Percentiles rank a stretch among this genome's conserved stretches.
Conservation (phyloP, 2,888 invertebrate genomes). For the Eupithecia centaureata region DNA sequence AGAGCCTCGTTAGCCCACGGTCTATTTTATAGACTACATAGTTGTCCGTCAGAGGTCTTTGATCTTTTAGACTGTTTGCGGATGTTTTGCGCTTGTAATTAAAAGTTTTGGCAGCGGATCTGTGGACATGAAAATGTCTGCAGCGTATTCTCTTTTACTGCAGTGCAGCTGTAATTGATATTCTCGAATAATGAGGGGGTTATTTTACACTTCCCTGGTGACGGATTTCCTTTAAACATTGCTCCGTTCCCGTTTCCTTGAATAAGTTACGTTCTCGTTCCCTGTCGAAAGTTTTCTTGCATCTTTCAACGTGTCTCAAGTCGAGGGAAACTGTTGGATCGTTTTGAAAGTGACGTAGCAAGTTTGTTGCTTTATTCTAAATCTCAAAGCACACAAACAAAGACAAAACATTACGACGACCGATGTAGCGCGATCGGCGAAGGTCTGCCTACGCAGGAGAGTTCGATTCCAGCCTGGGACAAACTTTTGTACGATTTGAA, state of each 20-base stretch:
- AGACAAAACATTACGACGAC: too few species aligned
- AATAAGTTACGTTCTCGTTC: constrained; percentile 4
- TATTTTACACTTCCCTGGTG: constrained; percentile 54
- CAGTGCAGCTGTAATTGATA: constrained; percentile 61
- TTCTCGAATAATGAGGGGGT: constrained; percentile 54
- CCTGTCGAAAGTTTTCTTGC: not conserved
- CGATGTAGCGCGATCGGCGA: too few species aligned
- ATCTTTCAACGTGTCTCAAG: constrained; percentile 5
- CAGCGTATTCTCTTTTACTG: constrained; percentile 57
- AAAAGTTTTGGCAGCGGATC: constrained; percentile 64
- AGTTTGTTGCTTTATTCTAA: not conserved
- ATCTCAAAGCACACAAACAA: not conserved
- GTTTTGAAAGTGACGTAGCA: not conserved
- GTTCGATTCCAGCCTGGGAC: too few species aligned
- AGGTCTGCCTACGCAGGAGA: too few species aligned
- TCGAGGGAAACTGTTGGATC: not conserved
- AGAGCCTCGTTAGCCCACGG: too few species aligned
- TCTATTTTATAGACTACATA: constrained; percentile 73
- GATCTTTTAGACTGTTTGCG: constrained; percentile 45
- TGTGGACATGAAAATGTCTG: constrained; percentile 54
- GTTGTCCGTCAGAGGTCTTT: constrained; percentile 65
- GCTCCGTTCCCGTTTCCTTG: not conserved
- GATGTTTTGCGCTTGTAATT: constrained; percentile 61
- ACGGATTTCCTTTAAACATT: constrained; percentile 40
- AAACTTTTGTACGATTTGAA: too few species aligned